A percentile compares a stretch with the other conserved stretches of the same genome.
phyloP scores from a whole-genome alignment of 2,113 vertebrate species.

The Lophura nycthemera region DNA sequence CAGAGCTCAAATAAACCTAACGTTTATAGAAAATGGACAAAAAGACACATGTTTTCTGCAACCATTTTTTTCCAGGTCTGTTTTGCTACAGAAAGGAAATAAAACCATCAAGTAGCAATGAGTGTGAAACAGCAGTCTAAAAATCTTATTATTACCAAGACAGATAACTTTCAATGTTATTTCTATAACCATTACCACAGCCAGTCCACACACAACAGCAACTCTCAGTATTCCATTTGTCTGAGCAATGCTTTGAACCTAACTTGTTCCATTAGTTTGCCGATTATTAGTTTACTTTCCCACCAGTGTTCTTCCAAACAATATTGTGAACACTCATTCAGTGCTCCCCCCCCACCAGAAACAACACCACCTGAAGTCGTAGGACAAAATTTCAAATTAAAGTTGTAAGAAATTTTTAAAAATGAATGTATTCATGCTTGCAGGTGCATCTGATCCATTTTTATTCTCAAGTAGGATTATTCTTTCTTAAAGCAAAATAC shows the following conservation, averaged over 20 bases:
- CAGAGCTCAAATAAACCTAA: not conserved
- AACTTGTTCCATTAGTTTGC: not conserved
- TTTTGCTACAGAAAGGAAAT: not conserved
- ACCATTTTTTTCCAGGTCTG: not conserved
- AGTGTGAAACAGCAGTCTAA: not conserved
- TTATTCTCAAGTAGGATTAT: not conserved
- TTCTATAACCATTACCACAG: slow-evolving; percentile 20
- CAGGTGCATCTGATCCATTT: not conserved
- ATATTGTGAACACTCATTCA: not conserved
- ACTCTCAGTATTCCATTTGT: not conserved
- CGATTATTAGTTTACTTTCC: not conserved
- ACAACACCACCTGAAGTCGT: not conserved
- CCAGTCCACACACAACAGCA: not conserved
- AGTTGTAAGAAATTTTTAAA: not conserved
- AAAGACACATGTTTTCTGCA: not conserved
- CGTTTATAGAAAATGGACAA: not conserved
- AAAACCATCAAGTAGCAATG: not conserved
- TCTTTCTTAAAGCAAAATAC: not conserved
- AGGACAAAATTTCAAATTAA: not conserved
- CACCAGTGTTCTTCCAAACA: not conserved
- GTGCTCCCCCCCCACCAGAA: not conserved
- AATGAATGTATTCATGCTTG: not conserved
- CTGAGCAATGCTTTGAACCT: slow-evolving; percentile 9
- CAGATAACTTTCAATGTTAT: not conserved
- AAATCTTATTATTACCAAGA: not conserved